Percentiles rank a stretch among this genome's conserved stretches.
These are phyloP conservation scores for Ephialtes manifestator DNA, from an alignment of 2,888 invertebrate species.

Conservation along the genomic window DNA sequence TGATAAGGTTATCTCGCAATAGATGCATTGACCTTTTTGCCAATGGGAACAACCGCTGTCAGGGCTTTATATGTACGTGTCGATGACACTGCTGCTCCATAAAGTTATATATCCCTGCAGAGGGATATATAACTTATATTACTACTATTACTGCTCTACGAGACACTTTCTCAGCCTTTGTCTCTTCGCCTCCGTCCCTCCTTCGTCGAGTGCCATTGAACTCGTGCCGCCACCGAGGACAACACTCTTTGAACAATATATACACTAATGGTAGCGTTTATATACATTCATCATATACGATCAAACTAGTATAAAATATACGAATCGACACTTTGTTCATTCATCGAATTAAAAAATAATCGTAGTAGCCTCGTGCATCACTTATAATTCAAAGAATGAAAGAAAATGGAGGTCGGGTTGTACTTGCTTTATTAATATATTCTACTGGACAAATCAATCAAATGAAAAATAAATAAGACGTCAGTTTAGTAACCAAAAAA, in stretches of 20 bases:
- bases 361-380: neutral
- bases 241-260: constrained; percentile 76
- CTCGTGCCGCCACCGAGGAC: constrained; percentile 73
- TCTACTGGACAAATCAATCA: neutral
- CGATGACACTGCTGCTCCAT: constrained; percentile 81
- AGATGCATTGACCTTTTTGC: constrained; percentile 81
- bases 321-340: constrained; percentile 29
- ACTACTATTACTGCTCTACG: constrained; percentile 58
- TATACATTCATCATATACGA: constrained; percentile 3
- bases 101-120: constrained; percentile 78
- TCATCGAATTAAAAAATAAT: constrained; percentile 11
- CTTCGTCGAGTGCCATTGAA: constrained; percentile 70
- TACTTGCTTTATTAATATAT: neutral
- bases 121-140: constrained; percentile 59
- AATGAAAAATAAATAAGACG: too few species aligned
- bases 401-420: neutral
- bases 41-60: constrained; percentile 77
- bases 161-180: constrained; percentile 76
- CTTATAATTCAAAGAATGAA: constrained; percentile 12
- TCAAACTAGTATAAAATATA: constrained; percentile 56
- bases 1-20: constrained; percentile 80
- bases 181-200: constrained; percentile 71
- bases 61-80: constrained; percentile 72
- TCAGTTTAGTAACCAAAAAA: too few species aligned
- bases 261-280: constrained; percentile 32